Conservation (phyloP, 2,113 vertebrate genomes). For the Nibea albiflora region DNA sequence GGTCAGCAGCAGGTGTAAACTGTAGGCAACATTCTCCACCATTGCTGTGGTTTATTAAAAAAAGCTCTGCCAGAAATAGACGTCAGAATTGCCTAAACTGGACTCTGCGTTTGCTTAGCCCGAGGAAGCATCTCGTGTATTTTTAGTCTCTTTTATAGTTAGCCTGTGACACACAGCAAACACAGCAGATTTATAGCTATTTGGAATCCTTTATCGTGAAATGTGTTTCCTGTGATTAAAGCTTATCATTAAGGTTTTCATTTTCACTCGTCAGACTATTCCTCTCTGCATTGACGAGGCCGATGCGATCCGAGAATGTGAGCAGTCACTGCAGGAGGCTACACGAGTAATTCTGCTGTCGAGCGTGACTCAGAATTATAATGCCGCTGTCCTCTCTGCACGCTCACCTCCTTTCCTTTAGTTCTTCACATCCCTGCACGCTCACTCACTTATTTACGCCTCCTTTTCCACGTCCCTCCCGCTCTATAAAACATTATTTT, state of each 20-base stretch:
- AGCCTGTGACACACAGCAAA: conserved; percentile 32
- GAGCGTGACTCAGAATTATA: conserved; percentile 35
- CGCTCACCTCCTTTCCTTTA: conserved; percentile 2
- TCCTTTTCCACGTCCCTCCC: not conserved
- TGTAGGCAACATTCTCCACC: conserved; percentile 22
- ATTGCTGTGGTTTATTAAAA: conserved; percentile 63
- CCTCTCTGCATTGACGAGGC: conserved; percentile 17
- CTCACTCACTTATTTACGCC: not conserved
- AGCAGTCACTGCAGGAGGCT: conserved; percentile 22
- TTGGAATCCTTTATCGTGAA: not conserved
- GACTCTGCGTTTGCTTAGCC: conserved; percentile 16
- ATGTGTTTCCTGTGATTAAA: not conserved
- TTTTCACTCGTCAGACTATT: conserved; percentile 6
- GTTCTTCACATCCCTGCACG: not conserved
- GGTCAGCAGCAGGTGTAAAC: conserved; percentile 52
- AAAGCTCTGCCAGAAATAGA: conserved; percentile 59
- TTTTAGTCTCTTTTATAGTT: conserved; percentile 53
- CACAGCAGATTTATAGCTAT: conserved; percentile 26
- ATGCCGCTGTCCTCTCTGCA: conserved; percentile 4
- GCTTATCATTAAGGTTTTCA: not conserved
- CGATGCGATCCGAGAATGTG: conserved; percentile 5
- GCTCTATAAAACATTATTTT: not conserved
- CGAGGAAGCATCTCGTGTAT: conserved; percentile 40
- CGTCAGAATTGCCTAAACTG: conserved; percentile 28
- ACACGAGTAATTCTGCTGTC: conserved; percentile 4